phyloP scores from a whole-genome alignment of 64 coral and sea anemone genomes.

The Exaiptasia diaphana region DNA sequence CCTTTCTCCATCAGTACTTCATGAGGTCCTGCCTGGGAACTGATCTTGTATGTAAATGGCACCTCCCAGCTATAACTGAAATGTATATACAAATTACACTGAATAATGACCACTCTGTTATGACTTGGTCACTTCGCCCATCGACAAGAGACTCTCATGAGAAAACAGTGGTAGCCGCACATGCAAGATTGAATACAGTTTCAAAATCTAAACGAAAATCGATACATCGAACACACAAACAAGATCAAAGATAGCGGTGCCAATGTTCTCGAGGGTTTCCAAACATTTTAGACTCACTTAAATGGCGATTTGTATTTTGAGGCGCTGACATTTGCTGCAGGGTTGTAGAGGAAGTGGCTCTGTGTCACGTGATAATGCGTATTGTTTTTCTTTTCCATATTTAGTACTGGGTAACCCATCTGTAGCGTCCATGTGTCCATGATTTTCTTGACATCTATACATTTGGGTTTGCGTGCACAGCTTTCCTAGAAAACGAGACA shows the following conservation, averaged over 20 bases:
- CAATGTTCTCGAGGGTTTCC: neutral
- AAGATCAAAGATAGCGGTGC: neutral
- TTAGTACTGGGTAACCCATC: slow-evolving; percentile 80
- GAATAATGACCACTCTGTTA: too few species aligned
- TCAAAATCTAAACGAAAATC: too few species aligned
- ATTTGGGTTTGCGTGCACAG: neutral
- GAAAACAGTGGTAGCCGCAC: too few species aligned
- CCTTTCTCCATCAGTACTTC: slow-evolving; percentile 7
- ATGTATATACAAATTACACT: neutral
- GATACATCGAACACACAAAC: too few species aligned
- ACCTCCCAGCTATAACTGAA: slow-evolving; percentile 54
- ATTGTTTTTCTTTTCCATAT: slow-evolving; percentile 28
- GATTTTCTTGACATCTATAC: slow-evolving; percentile 48
- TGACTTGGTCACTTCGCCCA: too few species aligned
- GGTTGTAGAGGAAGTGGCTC: slow-evolving; percentile 56
- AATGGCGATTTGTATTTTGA: slow-evolving; percentile 59
- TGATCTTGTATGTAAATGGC: slow-evolving; percentile 47
- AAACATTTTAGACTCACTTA: slow-evolving; percentile 19
- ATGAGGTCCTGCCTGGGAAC: neutral
- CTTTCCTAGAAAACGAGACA: slow-evolving; percentile 38
- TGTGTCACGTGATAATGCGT: slow-evolving; percentile 38
- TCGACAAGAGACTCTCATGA: too few species aligned
- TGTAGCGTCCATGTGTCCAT: slow-evolving; percentile 97
- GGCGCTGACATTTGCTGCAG: slow-evolving; percentile 3
- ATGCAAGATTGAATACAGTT: too few species aligned